These are phyloP conservation scores for Tenthredo scrophulariae DNA, from an alignment of 2,888 invertebrate species.

Conservation along the genomic window DNA sequence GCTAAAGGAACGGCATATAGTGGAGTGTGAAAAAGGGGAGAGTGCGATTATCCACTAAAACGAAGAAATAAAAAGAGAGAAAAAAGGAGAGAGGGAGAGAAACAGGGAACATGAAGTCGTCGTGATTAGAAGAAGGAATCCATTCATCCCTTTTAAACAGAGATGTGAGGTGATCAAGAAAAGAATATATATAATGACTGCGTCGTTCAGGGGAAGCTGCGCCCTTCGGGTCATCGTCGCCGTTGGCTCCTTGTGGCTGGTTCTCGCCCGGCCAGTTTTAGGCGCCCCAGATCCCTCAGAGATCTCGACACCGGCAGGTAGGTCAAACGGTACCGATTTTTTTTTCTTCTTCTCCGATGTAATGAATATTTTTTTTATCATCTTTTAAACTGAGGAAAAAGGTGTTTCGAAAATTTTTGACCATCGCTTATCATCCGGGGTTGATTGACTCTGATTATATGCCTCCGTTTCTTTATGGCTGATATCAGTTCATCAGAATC, in stretches of 20 bases:
- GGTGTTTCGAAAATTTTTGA: background rate
- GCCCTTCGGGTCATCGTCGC: constrained; percentile 64
- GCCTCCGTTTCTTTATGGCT: background rate
- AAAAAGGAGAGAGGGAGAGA: background rate
- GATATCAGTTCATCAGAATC: background rate
- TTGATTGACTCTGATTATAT: background rate
- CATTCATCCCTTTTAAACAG: constrained; percentile 21
- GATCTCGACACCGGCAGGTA: constrained; percentile 69
- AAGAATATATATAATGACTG: constrained; percentile 61
- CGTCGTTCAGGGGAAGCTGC: constrained; percentile 55
- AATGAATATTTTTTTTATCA: background rate
- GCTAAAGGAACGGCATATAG: background rate
- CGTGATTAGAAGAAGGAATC: constrained; percentile 18
- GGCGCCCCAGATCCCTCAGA: constrained; percentile 72
- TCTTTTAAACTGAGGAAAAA: background rate
- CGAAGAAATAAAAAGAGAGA: background rate
- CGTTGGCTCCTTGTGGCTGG: constrained; percentile 66
- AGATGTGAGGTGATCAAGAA: constrained; percentile 45
- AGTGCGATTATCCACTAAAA: constrained; percentile 2
- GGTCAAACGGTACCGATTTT: background rate
- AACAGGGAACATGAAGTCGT: constrained; percentile 7
- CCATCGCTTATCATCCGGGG: background rate
- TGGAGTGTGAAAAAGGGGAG: background rate
- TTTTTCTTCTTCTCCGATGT: background rate
- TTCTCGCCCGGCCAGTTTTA: constrained; percentile 65